Conservation (phyloP, 2,113 vertebrate species). For the Meleagris gallopavo region DNA sequence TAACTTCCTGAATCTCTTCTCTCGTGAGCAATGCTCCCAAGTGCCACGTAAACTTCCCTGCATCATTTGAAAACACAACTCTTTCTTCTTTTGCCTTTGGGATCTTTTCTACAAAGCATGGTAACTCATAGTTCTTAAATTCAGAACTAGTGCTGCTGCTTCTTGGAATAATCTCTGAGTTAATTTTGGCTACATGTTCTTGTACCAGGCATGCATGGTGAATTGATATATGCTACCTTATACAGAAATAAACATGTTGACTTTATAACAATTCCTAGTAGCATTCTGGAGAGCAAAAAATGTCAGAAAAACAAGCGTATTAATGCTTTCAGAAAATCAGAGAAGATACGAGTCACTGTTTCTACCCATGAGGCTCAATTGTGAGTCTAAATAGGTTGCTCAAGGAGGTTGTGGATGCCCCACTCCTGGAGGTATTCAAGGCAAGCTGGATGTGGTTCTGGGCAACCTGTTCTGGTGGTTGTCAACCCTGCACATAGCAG, state of each 20-base stretch:
- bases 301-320: not conserved
- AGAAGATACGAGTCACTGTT: not conserved
- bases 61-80: not conserved
- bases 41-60: not conserved
- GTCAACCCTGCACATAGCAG: too few relatives aligned
- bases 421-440: too few relatives aligned
- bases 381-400: not conserved
- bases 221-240: not conserved
- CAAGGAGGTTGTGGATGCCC: too few relatives aligned
- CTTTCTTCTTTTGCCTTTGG: not conserved
- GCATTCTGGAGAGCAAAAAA: not conserved
- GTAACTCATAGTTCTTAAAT: not conserved
- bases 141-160: not conserved
- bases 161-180: not conserved
- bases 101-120: not conserved
- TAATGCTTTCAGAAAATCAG: not conserved
- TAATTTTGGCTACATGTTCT: not conserved
- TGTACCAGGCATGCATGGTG: not conserved
- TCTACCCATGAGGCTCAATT: not conserved
- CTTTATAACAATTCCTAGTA: not conserved
- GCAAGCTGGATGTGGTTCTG: too few relatives aligned
- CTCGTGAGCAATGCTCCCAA: not conserved
- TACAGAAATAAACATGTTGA: not conserved
- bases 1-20: not conserved
- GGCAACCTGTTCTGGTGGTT: too few relatives aligned